These are phyloP conservation scores for Platalea minor DNA, from an alignment of 2,797 vertebrate genomes.

Conservation along the genomic window DNA sequence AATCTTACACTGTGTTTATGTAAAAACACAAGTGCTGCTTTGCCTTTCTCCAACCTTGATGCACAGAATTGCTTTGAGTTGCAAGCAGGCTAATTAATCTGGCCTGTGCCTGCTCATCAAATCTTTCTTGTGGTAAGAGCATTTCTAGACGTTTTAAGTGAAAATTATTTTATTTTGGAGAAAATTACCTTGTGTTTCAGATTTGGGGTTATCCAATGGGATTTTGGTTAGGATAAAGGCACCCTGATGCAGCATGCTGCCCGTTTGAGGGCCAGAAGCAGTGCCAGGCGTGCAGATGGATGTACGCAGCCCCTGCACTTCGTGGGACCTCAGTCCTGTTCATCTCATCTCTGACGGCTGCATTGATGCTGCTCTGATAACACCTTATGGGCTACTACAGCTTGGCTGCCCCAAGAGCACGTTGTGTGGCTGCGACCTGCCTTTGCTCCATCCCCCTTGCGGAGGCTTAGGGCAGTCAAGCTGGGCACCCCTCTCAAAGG, in stretches of 20 bases:
- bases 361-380: neutral
- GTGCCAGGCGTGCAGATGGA: rapidly evolving
- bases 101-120: slow-evolving; percentile 16
- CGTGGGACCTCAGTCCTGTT: neutral
- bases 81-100: slow-evolving; percentile 37
- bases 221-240: neutral
- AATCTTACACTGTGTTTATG: slow-evolving; percentile 25
- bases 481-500: neutral
- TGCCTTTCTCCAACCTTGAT: slow-evolving; percentile 13
- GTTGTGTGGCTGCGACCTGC: neutral
- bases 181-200: neutral
- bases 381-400: neutral
- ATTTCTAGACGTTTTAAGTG: neutral
- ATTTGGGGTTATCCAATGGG: neutral
- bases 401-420: neutral
- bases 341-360: neutral
- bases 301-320: rapidly evolving
- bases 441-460: neutral
- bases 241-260: neutral
- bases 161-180: neutral
- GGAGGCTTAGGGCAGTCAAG: neutral
- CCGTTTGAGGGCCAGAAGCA: neutral
- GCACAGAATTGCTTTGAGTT: neutral
- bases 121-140: slow-evolving; percentile 44
- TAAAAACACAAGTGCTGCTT: slow-evolving; percentile 21